Evolutionary conservation across 2,113 vertebrate genomes (phyloP), one percentile per base, ranked within the genome.

Genomic region (Nannobrachium achirus): DNA sequence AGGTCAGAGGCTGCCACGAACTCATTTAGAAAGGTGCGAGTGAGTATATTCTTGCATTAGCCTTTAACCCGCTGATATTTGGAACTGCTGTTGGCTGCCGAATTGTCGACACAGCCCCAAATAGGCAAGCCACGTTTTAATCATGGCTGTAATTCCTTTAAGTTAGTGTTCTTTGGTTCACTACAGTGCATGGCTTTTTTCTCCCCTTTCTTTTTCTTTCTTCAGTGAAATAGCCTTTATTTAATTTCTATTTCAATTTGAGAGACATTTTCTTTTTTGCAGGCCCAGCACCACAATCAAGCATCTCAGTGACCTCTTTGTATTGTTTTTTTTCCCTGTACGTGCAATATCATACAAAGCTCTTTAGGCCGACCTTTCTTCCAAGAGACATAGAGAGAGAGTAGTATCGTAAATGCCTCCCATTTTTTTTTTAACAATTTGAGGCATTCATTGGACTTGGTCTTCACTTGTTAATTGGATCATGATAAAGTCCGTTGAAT

Each of bases 51-150:
- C 66, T 55, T 69, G 73, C 49, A 81, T 76, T 76, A 81, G 50
- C 78, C 78, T 76, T 63, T 73, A 62, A 73, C 78, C 72, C 39
- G 15, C 55, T 76, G 73, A 51, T 73, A 81, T 76, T 73, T 81
- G 73, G 69, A 75, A 60, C 69, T 60, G 65, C 64, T 76, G 73
- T 63, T 56, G 71, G 40, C 69, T 73, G 73, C 42, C 60, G 56
- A 60, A 33, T n/a, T 33, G 25, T 5, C 41, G 46, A 62, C 16
- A 42, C 56, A 33, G 39, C 60, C 75, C 64, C 52, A 16, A 25
- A 13, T 42, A 61, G 56, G 55, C 14, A 4, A 41, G 52, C 33
- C 56, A 50, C 49, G 19, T 58, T 64, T 68, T 52, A 56, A 58
- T 51, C 46, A 64, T 58, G 45, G 9, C 53, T 59, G 25, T 65